Evolutionary conservation across 2,888 invertebrate species (phyloP).

Genomic region (Cephalotes varians): DNA sequence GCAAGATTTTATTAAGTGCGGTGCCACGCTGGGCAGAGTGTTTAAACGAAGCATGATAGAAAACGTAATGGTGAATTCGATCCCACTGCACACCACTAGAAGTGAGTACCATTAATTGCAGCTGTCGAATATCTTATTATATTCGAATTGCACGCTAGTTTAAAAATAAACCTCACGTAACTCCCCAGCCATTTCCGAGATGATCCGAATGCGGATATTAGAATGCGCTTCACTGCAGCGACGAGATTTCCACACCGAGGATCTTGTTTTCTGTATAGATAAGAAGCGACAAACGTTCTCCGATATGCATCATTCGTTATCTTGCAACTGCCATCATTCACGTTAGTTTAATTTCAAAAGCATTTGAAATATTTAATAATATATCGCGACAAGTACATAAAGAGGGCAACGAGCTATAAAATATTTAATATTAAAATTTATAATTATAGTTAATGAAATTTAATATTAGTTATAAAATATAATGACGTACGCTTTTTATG

Average conservation of each 20-base stretch:
- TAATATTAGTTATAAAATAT: no score
- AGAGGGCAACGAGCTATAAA: background rate
- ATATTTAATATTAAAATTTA: slow-evolving; percentile 1
- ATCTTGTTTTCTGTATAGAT: slow-evolving; percentile 59
- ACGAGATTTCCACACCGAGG: slow-evolving; percentile 59
- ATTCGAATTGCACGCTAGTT: background rate
- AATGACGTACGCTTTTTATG: background rate
- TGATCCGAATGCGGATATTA: slow-evolving; percentile 87
- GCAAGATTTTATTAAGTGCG: slow-evolving; percentile 88
- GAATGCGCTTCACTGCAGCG: slow-evolving; percentile 86
- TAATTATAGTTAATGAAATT: background rate
- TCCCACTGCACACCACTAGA: slow-evolving; percentile 79
- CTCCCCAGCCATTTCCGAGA: slow-evolving; percentile 87
- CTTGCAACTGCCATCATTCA: slow-evolving; percentile 69
- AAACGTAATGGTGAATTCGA: slow-evolving; percentile 87
- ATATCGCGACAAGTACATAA: no score
- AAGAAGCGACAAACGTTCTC: slow-evolving; percentile 75
- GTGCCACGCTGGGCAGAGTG: slow-evolving; percentile 87
- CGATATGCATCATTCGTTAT: slow-evolving; percentile 74
- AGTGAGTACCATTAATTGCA: slow-evolving; percentile 62
- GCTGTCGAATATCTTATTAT: background rate
- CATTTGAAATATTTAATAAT: background rate
- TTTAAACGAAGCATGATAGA: slow-evolving; percentile 87
- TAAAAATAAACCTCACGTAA: background rate
- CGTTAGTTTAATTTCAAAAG: slow-evolving; percentile 59